These are phyloP conservation scores for Haliclona indistincta DNA, from an alignment of 37 sponge, comb jelly and placozoan species.

Conservation along the genomic window DNA sequence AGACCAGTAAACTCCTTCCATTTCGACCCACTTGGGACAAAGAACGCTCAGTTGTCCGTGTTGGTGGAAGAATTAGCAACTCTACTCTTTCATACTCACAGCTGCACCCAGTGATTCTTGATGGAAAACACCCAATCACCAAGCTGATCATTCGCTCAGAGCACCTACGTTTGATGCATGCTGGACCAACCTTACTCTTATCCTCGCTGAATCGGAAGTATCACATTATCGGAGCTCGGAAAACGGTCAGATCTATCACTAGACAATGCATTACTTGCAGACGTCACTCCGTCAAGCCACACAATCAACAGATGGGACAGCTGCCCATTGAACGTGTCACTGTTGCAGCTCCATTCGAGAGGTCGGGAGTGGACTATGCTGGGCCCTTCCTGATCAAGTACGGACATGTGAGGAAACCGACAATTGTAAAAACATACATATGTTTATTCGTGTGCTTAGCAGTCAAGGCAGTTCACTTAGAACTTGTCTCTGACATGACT, in stretches of 20 bases:
- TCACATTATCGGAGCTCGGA: constrained; percentile 21
- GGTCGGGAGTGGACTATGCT: constrained; percentile 17
- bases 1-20: constrained; percentile 26
- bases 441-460: too few relatives aligned
- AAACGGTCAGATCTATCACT: constrained; percentile 15
- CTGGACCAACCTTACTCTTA: constrained; percentile 6
- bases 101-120: constrained; percentile 15
- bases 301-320: constrained; percentile 18
- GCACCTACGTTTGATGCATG: constrained; percentile 30
- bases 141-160: constrained; percentile 18
- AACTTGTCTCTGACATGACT: constrained; percentile 26
- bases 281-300: neutral
- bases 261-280: constrained; percentile 18
- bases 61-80: constrained; percentile 1
- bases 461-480: constrained; percentile 20
- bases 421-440: constrained; percentile 6
- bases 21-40: constrained; percentile 24
- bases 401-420: constrained; percentile 25
- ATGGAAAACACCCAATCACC: constrained; percentile 11
- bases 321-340: constrained; percentile 28
- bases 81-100: neutral
- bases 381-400: too few relatives aligned
- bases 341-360: constrained; percentile 7
- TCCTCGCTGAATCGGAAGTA: constrained; percentile 8
- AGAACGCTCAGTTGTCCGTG: neutral